Percentiles rank a stretch among this genome's conserved stretches.
These are phyloP conservation scores for Catocala nupta DNA, from an alignment of 2,888 invertebrate species.

Conservation along the genomic window DNA sequence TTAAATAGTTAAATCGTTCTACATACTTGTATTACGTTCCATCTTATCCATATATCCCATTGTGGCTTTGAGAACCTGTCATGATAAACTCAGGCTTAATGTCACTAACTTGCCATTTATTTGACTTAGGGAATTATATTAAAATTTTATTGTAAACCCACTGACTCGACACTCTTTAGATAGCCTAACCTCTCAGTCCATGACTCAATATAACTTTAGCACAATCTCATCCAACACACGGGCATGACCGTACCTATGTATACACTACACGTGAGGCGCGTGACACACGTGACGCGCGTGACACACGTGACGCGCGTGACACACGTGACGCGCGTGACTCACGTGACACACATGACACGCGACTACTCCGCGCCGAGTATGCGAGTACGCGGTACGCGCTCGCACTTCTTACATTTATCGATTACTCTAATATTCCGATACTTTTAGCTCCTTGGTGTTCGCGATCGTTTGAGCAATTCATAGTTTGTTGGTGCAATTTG, in stretches of 20 bases:
- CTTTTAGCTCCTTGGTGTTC: conserved; percentile 50
- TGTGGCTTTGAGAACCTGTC: conserved; percentile 63
- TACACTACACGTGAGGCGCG: conserved; percentile 60
- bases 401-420: conserved; percentile 27
- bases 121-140: conserved; percentile 76
- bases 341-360: conserved; percentile 26
- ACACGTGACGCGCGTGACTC: conserved; percentile 10
- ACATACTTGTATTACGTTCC: conserved; percentile 74
- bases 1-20: conserved; percentile 83
- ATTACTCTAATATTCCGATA: conserved; percentile 27
- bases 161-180: conserved; percentile 61
- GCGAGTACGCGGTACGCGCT: conserved; percentile 20
- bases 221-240: conserved; percentile 63
- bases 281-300: no score
- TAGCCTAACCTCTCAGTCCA: conserved; percentile 73
- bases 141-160: conserved; percentile 57
- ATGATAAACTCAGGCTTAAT: conserved; percentile 56
- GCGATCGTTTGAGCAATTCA: conserved; percentile 60
- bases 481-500: conserved; percentile 49
- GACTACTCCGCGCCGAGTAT: conserved; percentile 27
- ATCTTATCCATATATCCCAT: conserved; percentile 59
- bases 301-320: conserved; percentile 17
- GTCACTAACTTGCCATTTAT: conserved; percentile 51
- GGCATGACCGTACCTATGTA: conserved; percentile 60
- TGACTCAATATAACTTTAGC: conserved; percentile 66